Conservation (phyloP, 2,113 vertebrate genomes). For the Rynchops niger region DNA sequence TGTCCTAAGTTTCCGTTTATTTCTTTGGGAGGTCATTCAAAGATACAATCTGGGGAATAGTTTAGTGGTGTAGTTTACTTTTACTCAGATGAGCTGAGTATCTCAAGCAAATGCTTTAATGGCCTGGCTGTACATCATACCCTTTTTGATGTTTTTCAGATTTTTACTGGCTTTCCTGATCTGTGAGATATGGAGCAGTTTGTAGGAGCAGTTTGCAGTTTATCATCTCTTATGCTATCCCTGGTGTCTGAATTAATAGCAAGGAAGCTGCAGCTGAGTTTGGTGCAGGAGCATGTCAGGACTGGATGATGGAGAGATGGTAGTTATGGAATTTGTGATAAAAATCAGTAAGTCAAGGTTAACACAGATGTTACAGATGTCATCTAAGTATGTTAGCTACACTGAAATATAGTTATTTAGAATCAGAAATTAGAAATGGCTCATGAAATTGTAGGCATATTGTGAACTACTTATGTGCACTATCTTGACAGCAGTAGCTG, state of each 20-base stretch:
- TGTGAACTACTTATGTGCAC: background rate
- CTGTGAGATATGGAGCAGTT: background rate
- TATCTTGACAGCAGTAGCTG: background rate
- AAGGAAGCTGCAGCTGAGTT: background rate
- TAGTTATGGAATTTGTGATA: background rate
- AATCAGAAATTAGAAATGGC: background rate
- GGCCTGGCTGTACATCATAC: background rate
- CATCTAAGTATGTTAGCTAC: background rate
- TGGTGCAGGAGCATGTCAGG: background rate
- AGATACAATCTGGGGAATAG: background rate
- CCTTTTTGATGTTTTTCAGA: background rate
- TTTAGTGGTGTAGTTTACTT: background rate
- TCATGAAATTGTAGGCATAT: background rate
- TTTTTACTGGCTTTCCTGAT: background rate
- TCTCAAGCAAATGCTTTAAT: background rate
- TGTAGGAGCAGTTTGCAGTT: background rate
- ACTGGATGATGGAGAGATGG: background rate
- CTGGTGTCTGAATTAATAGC: background rate
- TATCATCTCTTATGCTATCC: background rate
- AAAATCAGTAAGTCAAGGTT: background rate
- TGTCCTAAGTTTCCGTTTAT: background rate
- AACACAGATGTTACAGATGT: background rate
- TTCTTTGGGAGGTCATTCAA: background rate
- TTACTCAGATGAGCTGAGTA: background rate
- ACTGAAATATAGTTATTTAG: background rate